Conservation (phyloP, 2,888 invertebrate species). For the Philhelius pedissequus region DNA sequence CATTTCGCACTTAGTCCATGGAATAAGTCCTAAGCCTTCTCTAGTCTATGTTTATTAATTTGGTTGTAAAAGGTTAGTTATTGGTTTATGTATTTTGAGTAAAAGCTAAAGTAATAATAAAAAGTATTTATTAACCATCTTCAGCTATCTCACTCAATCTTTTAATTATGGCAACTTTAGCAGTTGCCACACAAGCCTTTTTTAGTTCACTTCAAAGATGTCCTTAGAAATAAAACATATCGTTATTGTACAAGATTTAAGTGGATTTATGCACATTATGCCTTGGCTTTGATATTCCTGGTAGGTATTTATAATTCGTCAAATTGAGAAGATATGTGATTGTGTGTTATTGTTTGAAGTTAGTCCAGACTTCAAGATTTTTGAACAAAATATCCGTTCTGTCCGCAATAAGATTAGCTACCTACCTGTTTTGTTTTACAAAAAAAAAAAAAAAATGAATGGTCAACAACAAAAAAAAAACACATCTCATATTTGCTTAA, state of each 20-base stretch:
- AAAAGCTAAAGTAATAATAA: background rate
- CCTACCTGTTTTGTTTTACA: background rate
- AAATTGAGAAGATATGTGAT: background rate
- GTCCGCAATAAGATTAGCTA: background rate
- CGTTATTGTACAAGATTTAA: background rate
- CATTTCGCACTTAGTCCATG: no score
- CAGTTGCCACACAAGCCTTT: no score
- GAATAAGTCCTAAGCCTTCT: no score
- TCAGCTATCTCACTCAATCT: background rate
- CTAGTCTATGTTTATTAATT: no score
- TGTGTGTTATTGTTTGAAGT: background rate
- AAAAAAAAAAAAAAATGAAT: background rate
- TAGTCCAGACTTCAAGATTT: background rate
- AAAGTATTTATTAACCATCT: background rate
- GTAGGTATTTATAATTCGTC: background rate
- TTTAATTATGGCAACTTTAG: no score
- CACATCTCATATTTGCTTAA: constrained; percentile 9
- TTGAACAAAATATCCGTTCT: background rate
- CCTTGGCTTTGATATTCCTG: background rate
- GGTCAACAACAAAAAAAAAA: background rate
- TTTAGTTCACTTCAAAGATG: no score
- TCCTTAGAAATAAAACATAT: no score
- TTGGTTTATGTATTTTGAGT: background rate
- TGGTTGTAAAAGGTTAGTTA: background rate
- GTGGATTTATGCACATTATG: background rate